Conservation (phyloP, 2,113 vertebrate species). For the Tympanuchus pallidicinctus region DNA sequence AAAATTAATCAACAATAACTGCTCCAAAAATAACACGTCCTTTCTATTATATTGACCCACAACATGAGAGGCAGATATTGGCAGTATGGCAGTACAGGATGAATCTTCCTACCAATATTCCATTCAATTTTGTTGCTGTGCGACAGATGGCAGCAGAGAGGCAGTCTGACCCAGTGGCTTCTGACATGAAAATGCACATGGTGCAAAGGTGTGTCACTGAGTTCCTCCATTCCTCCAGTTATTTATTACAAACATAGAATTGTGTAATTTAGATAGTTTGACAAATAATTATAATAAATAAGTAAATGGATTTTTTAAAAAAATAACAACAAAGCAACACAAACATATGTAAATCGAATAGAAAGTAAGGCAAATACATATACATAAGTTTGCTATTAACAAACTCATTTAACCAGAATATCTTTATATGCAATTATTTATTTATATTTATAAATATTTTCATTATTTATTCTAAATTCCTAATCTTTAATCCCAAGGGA, state of each 20-base stretch:
- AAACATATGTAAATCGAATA: background rate
- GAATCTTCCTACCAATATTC: no score
- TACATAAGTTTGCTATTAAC: background rate
- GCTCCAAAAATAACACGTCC: no score
- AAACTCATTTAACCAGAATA: background rate
- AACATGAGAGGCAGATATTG: no score
- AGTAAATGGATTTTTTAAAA: no score
- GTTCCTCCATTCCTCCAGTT: background rate
- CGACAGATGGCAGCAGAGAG: no score
- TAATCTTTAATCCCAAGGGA: background rate
- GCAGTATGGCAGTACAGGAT: no score
- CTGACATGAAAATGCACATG: no score
- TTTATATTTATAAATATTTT: no score
- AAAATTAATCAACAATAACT: background rate
- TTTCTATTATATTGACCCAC: no score
- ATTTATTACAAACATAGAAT: background rate
- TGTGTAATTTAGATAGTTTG: background rate
- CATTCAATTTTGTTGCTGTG: no score
- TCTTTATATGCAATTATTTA: background rate
- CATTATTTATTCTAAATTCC: background rate
- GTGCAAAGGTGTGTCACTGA: no score
- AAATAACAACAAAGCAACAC: accelerated
- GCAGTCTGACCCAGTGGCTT: no score
- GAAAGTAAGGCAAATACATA: background rate
- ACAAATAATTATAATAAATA: background rate